phyloP scores from a whole-genome alignment of 2,888 invertebrate species.

The Heliothis peltigera region DNA sequence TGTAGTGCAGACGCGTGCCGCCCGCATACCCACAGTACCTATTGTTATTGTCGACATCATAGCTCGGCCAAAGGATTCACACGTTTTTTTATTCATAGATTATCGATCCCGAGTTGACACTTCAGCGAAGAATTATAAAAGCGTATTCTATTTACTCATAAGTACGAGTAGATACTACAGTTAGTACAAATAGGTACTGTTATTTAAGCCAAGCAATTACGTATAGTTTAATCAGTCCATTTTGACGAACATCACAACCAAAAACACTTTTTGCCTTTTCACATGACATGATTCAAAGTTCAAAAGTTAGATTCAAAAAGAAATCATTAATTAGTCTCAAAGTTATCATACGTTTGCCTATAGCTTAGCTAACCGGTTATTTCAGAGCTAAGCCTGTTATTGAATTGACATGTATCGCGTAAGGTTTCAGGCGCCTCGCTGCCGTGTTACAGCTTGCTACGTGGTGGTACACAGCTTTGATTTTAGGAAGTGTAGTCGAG shows the following conservation, averaged over 20 bases:
- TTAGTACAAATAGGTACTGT: too few species aligned
- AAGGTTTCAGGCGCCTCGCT: conserved; percentile 50
- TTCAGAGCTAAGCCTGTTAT: conserved; percentile 9
- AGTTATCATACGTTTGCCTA: background rate
- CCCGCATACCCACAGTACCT: conserved; percentile 74
- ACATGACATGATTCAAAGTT: too few species aligned
- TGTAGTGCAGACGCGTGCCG: conserved; percentile 68
- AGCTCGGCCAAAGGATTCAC: conserved; percentile 60
- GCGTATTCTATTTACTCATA: too few species aligned
- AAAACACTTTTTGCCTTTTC: too few species aligned
- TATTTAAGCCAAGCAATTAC: too few species aligned
- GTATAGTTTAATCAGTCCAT: too few species aligned
- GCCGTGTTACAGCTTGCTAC: conserved; percentile 46
- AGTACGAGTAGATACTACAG: too few species aligned
- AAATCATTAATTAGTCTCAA: background rate
- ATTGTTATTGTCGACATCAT: conserved; percentile 36
- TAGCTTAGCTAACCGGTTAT: background rate
- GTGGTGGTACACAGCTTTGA: conserved; percentile 69
- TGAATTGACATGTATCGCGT: conserved; percentile 33
- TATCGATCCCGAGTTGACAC: conserved; percentile 17
- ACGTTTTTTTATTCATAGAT: conserved; percentile 52
- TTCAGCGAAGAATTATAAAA: background rate
- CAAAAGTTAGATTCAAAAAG: too few species aligned
- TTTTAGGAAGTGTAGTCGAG: conserved; percentile 68
- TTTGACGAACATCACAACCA: too few species aligned